These are phyloP conservation scores for Solea solea DNA, from an alignment of 2,113 vertebrate species.

Conservation along the genomic window DNA sequence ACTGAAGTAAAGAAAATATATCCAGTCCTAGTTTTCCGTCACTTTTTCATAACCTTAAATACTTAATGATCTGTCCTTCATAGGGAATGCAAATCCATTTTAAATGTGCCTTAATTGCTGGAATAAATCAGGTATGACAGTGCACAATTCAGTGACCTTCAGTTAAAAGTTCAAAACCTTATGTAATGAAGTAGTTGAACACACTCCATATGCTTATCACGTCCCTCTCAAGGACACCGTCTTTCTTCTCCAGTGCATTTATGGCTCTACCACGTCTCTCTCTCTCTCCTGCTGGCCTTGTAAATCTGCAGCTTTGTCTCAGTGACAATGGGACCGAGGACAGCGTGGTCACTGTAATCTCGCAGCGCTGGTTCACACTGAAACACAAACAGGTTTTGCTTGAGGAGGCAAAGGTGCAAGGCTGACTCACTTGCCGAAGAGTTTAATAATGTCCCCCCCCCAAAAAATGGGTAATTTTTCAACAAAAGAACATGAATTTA, in stretches of 20 bases:
- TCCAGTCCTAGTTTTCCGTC: no score
- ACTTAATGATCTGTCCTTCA: no score
- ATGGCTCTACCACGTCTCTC: slow-evolving; percentile 16
- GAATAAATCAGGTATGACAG: neutral
- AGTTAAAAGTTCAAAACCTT: slow-evolving; percentile 9
- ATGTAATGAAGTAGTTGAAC: slow-evolving; percentile 8
- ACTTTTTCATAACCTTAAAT: no score
- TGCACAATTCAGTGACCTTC: neutral
- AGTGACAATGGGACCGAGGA: slow-evolving; percentile 40
- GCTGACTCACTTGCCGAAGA: no score
- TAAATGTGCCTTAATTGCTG: neutral
- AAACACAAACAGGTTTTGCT: neutral
- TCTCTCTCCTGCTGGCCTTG: slow-evolving; percentile 13
- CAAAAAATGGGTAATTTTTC: neutral
- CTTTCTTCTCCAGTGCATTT: slow-evolving; percentile 28
- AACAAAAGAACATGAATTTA: neutral
- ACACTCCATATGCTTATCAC: slow-evolving; percentile 30
- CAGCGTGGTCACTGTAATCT: slow-evolving; percentile 34
- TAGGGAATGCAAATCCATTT: neutral
- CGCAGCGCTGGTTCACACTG: slow-evolving; percentile 13
- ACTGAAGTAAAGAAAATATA: no score
- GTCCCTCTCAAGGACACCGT: slow-evolving; percentile 23
- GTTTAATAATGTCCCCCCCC: no score
- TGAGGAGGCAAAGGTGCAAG: slow-evolving; percentile 2
- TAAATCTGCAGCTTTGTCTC: slow-evolving; percentile 63